Base-by-base conservation (phyloP, 2,797 vertebrate genomes). In the Paedocypris micromegethes region DNA sequence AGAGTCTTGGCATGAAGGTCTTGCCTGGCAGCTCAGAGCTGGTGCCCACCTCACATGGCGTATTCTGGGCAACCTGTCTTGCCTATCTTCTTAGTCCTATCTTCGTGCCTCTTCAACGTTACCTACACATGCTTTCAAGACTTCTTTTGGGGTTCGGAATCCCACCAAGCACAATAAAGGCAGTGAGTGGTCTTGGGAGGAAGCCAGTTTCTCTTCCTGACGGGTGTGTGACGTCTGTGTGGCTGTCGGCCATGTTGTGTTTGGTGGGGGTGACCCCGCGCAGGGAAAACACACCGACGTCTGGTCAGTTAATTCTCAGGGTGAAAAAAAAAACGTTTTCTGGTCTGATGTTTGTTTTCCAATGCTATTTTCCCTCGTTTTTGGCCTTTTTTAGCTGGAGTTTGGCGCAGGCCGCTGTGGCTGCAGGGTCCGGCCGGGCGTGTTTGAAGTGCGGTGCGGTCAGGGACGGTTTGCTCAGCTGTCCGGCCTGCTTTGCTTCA, bases 171-270 rank as follows among this genome's bases (percentile, higher is more conserved):
- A 85, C 84, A 86, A 84, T 85, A 86, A 87, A 72, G 85, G 78
- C 82, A 81, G 82, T 80, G 84, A 85, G 86, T 86, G 79, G 85
- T 64, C 77, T 80, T 90, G 89, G 88, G 87, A 0, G 73, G 45
- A 43, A 70, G 84, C 87, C 85, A 78, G 47, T 54, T 63, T 43
- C 46, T 3, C 50, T 49, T 55, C 23, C 56, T 3, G 83, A 82
- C 75, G 79, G 58, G 78, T 64, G 77, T 63, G 53, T 82, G 79
- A 81, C 87, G 85, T 86, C 88, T 88, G 86, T 82, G 72, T 80
- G 61, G 70, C 83, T 88, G 84, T 87, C 87, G 78, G 64, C 38
- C 68, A 43, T 77, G 53, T 70, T 76, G 54, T 47, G 42, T 45
- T 59, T 52, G 38, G 41, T 5, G 39, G 77, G 72, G 58, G 66